phyloP scores from a whole-genome alignment of 2,113 vertebrate species.

The Cochlearius cochlearius region DNA sequence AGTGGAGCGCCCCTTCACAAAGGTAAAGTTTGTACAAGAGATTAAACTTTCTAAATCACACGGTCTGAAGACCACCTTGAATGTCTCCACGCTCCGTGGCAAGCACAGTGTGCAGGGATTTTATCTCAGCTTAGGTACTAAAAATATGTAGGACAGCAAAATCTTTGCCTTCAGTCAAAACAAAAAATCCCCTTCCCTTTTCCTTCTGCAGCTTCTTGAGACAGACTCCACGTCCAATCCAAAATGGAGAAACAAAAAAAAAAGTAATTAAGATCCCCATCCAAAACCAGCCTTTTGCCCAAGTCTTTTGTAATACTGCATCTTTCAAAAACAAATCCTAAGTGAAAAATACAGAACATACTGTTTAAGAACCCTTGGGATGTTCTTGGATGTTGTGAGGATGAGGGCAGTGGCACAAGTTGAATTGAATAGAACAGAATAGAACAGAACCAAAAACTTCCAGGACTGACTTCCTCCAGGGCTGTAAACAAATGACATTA shows the following conservation, averaged over 20 bases:
- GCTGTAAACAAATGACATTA: not conserved
- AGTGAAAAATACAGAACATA: not conserved
- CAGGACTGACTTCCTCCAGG: not conserved
- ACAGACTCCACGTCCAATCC: not conserved
- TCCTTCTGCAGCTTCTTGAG: not conserved
- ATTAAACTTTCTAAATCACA: not conserved
- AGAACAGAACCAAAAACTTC: not conserved
- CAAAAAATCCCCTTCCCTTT: not conserved
- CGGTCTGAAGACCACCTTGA: not conserved
- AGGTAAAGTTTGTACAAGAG: not conserved
- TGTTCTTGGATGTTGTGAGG: not conserved
- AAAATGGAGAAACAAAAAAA: not conserved
- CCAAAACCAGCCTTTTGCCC: not conserved
- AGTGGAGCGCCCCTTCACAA: not conserved
- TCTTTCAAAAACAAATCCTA: not conserved
- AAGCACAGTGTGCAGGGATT: not conserved
- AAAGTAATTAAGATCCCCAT: not conserved
- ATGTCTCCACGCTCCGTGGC: rapidly evolving
- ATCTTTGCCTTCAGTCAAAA: not conserved
- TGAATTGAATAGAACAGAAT: not conserved
- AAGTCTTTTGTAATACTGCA: not conserved
- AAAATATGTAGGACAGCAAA: not conserved
- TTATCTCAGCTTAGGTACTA: not conserved
- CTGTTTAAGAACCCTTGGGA: not conserved
- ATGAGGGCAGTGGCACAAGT: not conserved